A percentile compares a stretch with the other conserved stretches of the same genome.
Conservation (phyloP, 2,888 invertebrate species). For the Eupithecia exiguata region DNA sequence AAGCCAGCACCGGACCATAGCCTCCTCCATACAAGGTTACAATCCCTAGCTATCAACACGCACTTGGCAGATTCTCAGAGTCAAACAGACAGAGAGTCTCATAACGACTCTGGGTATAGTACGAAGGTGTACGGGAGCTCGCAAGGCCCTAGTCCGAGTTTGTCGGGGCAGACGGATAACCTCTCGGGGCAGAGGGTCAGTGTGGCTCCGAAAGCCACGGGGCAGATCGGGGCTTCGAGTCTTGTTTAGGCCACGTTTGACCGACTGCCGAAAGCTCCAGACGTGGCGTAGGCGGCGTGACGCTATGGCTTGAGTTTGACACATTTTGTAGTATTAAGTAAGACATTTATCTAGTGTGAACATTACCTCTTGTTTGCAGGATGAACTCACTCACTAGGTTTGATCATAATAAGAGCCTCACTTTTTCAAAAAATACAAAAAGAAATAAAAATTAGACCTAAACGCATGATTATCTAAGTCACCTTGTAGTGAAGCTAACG, state of each 20-base stretch:
- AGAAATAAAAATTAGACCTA: neutral
- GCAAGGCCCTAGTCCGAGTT: constrained; percentile 90
- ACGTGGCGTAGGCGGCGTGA: too few relatives aligned
- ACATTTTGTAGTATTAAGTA: neutral
- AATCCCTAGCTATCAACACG: constrained; percentile 79
- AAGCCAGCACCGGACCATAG: constrained; percentile 74
- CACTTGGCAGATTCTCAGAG: constrained; percentile 78
- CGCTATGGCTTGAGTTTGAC: neutral
- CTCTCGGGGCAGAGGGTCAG: constrained; percentile 69
- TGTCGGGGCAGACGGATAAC: constrained; percentile 84
- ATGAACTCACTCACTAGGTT: neutral
- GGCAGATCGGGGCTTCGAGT: constrained; percentile 86
- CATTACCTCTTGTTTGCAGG: neutral
- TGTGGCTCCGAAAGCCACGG: constrained; percentile 60
- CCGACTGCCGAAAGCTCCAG: neutral
- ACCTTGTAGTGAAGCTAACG: constrained; percentile 14
- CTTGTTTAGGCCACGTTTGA: constrained; percentile 79
- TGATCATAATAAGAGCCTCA: neutral
- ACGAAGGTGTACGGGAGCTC: constrained; percentile 92
- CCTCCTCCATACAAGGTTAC: constrained; percentile 75
- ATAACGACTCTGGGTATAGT: constrained; percentile 94
- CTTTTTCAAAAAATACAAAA: constrained; percentile 28
- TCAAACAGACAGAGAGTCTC: constrained; percentile 86
- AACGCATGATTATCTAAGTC: constrained; percentile 22
- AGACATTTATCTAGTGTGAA: neutral